Evolutionary conservation across 1,140 invertebrate genomes (phyloP), one percentile per base, ranked within the genome.

Genomic region (Thereuonema tuberculata): DNA sequence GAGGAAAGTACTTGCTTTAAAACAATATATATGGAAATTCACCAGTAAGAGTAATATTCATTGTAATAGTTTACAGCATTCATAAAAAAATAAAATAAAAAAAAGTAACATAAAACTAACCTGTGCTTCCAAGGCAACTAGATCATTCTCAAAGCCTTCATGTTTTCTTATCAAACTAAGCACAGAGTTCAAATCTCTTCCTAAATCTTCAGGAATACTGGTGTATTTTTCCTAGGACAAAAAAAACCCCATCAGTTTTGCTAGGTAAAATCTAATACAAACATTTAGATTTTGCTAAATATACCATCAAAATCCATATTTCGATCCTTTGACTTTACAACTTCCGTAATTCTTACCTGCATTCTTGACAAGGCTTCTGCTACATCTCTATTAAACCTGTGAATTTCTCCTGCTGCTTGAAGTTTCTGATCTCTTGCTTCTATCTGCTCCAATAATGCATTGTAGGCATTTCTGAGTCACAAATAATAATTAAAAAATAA

Each of bases 331-430:
- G n/a, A n/a, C n/a, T n/a, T n/a, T n/a, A n/a, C n/a, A n/a, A n/a
- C n/a, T n/a, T n/a, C n/a, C n/a, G n/a, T n/a, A n/a, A 17, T 14
- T 20, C 21, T 50, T 29, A 28, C 53, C 67, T 89, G 86, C 29
- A 96, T 93, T 26, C 93, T 79, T 14, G 88, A 87, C 1, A 93
- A 73, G 2, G 93, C 87, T 69, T 98, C 94, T 5, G 87, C 89
- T 0, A 94, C 92, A 72, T 98, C 94, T 24, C 93, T 81, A 75
- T 98, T 94, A 79, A 96, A 98, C 43, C 92, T 80, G 73, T 98
- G 94, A 63, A 98, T 93, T 75, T 97, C 91, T 21, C 89, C 93
- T 3, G 94, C 94, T 0, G 91, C 93, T 67, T 85, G 82, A 9
- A 98, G 76, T 54, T 92, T 84, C 60, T 86, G 81, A 63, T 92